Base-by-base conservation (phyloP, 2,888 invertebrate genomes). In the Drosophila falleni region DNA sequence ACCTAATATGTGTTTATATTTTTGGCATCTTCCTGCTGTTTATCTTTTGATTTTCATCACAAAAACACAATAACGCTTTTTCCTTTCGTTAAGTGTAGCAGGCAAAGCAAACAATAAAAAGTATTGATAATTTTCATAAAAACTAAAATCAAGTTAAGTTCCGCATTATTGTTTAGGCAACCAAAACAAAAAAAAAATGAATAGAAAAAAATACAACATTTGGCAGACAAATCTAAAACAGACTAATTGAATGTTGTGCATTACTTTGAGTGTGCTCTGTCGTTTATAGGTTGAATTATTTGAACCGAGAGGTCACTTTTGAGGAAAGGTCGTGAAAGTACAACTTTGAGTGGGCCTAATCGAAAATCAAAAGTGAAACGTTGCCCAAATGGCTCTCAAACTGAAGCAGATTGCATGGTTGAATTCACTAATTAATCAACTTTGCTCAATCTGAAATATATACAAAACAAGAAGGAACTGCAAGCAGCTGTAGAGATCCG, bases 211-310 rank as follows among this genome's bases (percentile, higher is more conserved):
- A 19, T 49, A 55, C 44, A 64, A 37, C 44, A 74, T 62, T 54
- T 58, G 69, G 71, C 82, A 76, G 73, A 67, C 80, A 81, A 75
- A 83, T 75, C 81, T 80, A 70, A 84, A 84, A 80, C 81, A 68
- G 75, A 83, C 84, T 83, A 83, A 83, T 85, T 85, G 83, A 84
- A 80, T 82, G 80, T 82, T 84, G 84, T 81, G 72, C 68, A 79
- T 71, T 69, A 41, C 74, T 47, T 56, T 26, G 59, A 41, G 46
- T 39, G 44, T 58, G 55, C 58, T 55, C 44, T 44, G 65, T 65
- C 65, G 73, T 79, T 73, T 72, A 46, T 33, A 51, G 69, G 69
- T 53, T 66, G 58, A 68, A 56, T 55, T 63, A 58, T 55, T 74
- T 81, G 81, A 81, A 82, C 81, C 72, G 39, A 67, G 53, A 67